Base-by-base conservation (phyloP, 2,888 invertebrate species). In the Eristalinus aeneus region DNA sequence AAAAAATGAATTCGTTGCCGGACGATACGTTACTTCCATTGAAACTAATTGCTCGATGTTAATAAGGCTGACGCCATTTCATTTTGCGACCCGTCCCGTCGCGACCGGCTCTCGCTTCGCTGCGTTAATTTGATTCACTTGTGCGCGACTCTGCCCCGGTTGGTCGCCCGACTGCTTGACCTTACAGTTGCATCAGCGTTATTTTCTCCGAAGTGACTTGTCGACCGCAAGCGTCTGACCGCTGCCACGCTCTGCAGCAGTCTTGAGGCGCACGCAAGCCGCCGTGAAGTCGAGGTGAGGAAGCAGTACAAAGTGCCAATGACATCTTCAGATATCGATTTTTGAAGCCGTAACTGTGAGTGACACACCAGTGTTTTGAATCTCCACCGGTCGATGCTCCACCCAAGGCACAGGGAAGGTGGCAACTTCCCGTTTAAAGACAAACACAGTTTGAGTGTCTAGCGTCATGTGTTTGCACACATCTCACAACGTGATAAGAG, bases 41-140 rank as follows among this genome's bases (percentile, higher is more conserved):
- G 68, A 85, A 77, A 81, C 72, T 77, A 77, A 81, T 85, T 85
- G 75, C 68, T 60, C 31, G 71, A 80, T 71, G 80, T 74, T 83
- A 79, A 76, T 80, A 76, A 72, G 80, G 61, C 80, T 68, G 68
- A 63, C 76, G 81, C 81, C 76, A 85, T 80, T 60, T 53, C 11
- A 76, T 85, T 76, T 39, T 46, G 34, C 54, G 6, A 11, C 20
- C 23, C 53, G 20, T 20, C 31, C n/a, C 20, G 27, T 27, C 74
- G 53, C 8, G 5, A 6, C 5, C 39, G 16, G 16, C 46, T 65
- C 46, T 65, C 60, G 67, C 31, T 34, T 32, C 60, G 53, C 1
- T 34, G 27, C 34, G 61, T 60, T 84, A 75, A 69, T 64, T 76
- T 63, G 23, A 74, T 61, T 68, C 63, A 74, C 65, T 74, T 36